phyloP scores from a whole-genome alignment of 2,113 vertebrate genomes.

The Macheiramphus alcinus region DNA sequence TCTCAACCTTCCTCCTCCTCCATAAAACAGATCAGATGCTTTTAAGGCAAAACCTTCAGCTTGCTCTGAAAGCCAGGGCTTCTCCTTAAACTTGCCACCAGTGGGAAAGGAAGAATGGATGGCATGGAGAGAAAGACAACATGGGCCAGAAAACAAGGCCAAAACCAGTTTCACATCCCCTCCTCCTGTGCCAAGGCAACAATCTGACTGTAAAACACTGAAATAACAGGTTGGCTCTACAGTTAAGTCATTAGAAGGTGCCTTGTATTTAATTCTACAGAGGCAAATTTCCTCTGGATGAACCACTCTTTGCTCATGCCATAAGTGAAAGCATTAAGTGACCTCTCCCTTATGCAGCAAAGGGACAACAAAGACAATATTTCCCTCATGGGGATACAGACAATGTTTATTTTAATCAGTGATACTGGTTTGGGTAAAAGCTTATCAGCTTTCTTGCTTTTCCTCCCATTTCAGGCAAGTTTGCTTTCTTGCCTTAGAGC shows the following conservation, averaged over 20 bases:
- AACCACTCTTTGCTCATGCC: background rate
- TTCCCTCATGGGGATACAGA: background rate
- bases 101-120: background rate
- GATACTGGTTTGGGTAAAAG: background rate
- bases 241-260: background rate
- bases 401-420: background rate
- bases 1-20: background rate
- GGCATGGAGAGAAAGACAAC: background rate
- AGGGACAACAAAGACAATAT: accelerated
- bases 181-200: background rate
- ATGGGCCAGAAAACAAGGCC: background rate
- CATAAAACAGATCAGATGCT: background rate
- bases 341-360: background rate
- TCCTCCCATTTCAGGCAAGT: background rate
- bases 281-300: background rate
- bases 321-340: background rate
- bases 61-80: background rate
- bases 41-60: background rate
- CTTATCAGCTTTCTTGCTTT: background rate
- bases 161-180: background rate
- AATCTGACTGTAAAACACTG: background rate
- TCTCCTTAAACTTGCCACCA: background rate
- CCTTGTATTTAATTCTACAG: background rate
- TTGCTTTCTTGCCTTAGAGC: background rate
- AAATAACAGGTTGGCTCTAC: background rate